These are phyloP conservation scores for Lamprotornis superbus DNA, from an alignment of 2,113 vertebrate species.

Conservation along the genomic window DNA sequence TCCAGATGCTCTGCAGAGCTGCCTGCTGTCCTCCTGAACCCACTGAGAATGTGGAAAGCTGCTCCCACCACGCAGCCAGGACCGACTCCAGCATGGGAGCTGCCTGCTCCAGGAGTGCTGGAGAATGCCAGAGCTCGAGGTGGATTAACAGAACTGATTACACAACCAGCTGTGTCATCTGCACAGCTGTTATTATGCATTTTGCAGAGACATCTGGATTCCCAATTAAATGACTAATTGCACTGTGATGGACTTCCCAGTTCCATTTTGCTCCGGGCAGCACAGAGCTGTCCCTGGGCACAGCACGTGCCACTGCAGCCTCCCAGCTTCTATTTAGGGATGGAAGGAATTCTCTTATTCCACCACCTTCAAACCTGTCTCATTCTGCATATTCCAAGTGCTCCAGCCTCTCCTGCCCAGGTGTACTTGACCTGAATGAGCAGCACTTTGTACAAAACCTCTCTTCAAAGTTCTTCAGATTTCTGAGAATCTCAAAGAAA, in stretches of 20 bases:
- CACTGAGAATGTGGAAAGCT: neutral
- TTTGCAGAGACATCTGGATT: slow-evolving; percentile 1
- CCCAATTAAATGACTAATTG: neutral
- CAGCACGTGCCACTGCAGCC: neutral
- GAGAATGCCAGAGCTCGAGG: neutral
- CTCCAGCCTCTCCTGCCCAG: neutral
- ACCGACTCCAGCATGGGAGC: rapidly evolving
- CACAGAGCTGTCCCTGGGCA: neutral
- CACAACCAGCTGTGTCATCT: neutral
- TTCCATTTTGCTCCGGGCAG: neutral
- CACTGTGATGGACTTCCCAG: neutral
- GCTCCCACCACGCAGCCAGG: rapidly evolving
- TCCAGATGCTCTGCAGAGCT: neutral
- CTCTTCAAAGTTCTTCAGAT: neutral
- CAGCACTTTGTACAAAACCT: neutral
- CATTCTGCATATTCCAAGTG: neutral
- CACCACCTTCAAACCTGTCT: neutral
- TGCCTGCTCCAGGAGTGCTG: neutral
- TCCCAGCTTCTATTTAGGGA: neutral
- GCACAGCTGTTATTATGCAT: neutral
- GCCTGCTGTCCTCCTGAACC: rapidly evolving
- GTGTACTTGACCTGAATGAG: neutral
- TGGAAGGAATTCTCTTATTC: neutral
- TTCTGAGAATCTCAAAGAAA: neutral
- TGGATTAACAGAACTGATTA: neutral